These are phyloP conservation scores for Pseudococcus viburni DNA, from an alignment of 2,888 invertebrate species.

Conservation along the genomic window DNA sequence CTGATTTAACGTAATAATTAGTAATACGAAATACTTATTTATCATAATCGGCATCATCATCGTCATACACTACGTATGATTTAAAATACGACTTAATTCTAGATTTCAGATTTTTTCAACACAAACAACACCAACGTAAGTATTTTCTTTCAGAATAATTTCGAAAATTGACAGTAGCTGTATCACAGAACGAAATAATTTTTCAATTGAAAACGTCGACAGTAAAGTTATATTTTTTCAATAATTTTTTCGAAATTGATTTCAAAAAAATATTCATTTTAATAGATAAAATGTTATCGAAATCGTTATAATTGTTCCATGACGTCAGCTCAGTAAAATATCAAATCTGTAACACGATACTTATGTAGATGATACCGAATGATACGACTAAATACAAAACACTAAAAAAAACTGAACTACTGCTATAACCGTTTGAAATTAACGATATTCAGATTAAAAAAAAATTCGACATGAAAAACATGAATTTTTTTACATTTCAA, in stretches of 20 bases:
- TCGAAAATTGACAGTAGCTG: too few species aligned
- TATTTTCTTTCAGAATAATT: too few species aligned
- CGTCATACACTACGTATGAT: too few species aligned
- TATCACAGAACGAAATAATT: too few species aligned
- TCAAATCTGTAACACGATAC: neutral
- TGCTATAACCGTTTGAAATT: neutral
- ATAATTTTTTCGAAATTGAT: neutral
- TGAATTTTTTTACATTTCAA: neutral
- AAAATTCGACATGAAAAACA: neutral
- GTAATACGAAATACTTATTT: too few species aligned
- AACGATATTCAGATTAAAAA: neutral
- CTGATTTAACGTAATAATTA: too few species aligned
- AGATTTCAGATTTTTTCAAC: too few species aligned
- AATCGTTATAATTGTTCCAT: conserved; percentile 3
- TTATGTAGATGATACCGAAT: neutral
- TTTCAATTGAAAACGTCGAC: too few species aligned
- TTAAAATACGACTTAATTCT: too few species aligned
- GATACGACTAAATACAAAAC: neutral
- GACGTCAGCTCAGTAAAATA: neutral
- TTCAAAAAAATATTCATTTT: neutral
- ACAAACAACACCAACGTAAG: too few species aligned
- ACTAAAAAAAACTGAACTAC: neutral
- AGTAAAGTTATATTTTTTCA: neutral
- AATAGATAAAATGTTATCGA: conserved; percentile 24
- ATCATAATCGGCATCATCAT: too few species aligned